Percentiles rank a stretch among this genome's conserved stretches.
Evolutionary conservation across 2,113 vertebrate species (phyloP).

Genomic region (Galbula dea): DNA sequence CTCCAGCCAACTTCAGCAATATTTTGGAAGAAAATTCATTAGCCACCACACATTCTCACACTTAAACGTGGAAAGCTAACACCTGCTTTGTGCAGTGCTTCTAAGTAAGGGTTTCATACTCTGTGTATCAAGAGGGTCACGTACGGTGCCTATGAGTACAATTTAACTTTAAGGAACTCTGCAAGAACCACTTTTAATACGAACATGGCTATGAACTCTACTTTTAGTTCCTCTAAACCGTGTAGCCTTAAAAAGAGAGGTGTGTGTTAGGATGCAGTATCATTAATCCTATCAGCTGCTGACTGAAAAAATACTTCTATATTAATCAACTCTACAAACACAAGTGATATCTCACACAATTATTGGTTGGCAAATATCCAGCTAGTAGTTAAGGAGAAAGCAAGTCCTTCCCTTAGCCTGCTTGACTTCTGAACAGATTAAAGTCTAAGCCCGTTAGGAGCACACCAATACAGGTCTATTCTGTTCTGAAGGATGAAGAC

Average conservation of each 20-base stretch:
- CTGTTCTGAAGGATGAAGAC: neutral
- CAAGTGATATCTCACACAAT: neutral
- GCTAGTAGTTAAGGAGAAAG: neutral
- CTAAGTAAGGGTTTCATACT: neutral
- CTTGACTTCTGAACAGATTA: neutral
- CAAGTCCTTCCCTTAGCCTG: neutral
- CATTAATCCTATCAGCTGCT: neutral
- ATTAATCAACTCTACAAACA: constrained; percentile 1
- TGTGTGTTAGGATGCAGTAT: neutral
- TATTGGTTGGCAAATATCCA: neutral
- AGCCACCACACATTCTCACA: neutral
- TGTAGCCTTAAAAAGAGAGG: neutral
- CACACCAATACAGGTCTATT: neutral
- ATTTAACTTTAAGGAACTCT: neutral
- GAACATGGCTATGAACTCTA: neutral
- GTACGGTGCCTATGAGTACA: accelerated
- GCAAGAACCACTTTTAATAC: neutral
- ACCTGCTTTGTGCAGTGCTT: neutral
- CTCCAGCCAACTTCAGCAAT: neutral
- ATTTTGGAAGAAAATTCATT: neutral
- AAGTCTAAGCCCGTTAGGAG: neutral
- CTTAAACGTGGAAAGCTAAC: neutral
- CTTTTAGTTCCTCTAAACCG: constrained; percentile 10
- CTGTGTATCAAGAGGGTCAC: neutral
- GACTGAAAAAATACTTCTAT: constrained; percentile 8